A percentile compares a stretch with the other conserved stretches of the same genome.
Evolutionary conservation across 2,888 invertebrate genomes (phyloP).

Genomic region (Cabera pusaria): DNA sequence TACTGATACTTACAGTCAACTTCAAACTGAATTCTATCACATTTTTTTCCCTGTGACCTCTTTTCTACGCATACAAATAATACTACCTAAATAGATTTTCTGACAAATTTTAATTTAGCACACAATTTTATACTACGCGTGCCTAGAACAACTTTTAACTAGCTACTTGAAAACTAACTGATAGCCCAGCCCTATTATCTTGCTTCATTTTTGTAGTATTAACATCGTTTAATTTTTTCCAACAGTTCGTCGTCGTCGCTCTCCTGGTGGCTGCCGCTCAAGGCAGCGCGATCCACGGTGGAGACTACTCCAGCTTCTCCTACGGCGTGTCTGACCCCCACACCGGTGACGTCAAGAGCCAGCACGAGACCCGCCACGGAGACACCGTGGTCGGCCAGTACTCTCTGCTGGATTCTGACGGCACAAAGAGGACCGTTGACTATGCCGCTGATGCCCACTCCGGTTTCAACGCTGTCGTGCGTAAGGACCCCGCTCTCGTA

Average conservation of each 20-base stretch:
- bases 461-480: slow-evolving; percentile 83
- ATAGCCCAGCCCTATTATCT: too few species aligned
- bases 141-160: too few species aligned
- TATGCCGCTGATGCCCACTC: slow-evolving; percentile 80
- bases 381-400: slow-evolving; percentile 84
- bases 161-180: too few species aligned
- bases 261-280: slow-evolving; percentile 70
- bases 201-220: too few species aligned
- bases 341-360: slow-evolving; percentile 79
- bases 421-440: slow-evolving; percentile 85
- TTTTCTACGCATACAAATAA: too few species aligned
- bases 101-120: too few species aligned
- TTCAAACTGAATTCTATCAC: too few species aligned
- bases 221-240: neutral
- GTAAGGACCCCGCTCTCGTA: slow-evolving; percentile 67
- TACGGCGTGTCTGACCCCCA: slow-evolving; percentile 76
- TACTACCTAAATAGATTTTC: too few species aligned
- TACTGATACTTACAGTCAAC: too few species aligned
- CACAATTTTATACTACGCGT: too few species aligned
- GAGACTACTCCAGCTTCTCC: slow-evolving; percentile 71
- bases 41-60: too few species aligned
- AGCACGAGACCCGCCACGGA: slow-evolving; percentile 86
- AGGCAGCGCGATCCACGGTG: slow-evolving; percentile 66
- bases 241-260: slow-evolving; percentile 74
- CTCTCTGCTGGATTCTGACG: slow-evolving; percentile 83